Percentiles rank a stretch among this genome's conserved stretches.
These are phyloP conservation scores for Rhinichthys osculus DNA, from an alignment of 2,797 vertebrate species.

Conservation along the genomic window DNA sequence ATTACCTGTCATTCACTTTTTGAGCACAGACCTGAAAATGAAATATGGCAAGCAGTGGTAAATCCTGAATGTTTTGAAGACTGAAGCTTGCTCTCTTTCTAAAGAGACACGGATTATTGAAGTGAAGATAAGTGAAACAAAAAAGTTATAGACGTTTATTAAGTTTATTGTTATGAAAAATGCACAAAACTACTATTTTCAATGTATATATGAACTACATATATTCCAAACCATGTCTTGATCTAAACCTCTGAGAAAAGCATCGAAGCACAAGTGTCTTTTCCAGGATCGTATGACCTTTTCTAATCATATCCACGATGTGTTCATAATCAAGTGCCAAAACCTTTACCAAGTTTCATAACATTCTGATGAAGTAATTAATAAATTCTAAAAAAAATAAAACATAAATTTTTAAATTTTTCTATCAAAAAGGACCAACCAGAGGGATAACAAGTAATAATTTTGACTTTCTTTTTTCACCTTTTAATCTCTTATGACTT, in stretches of 20 bases:
- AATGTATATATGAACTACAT: background rate
- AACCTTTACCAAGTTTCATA: background rate
- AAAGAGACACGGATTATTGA: background rate
- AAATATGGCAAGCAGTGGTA: no score
- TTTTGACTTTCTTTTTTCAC: no score
- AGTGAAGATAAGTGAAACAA: background rate
- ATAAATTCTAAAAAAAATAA: background rate
- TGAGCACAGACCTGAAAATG: no score
- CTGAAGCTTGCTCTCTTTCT: no score
- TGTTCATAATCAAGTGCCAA: background rate
- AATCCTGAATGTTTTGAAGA: no score
- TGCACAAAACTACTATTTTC: background rate
- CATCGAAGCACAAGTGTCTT: no score
- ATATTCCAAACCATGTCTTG: background rate
- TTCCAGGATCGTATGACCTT: background rate
- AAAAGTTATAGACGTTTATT: background rate
- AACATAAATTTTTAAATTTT: no score
- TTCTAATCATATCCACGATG: background rate
- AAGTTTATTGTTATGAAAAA: background rate
- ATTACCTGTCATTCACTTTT: background rate
- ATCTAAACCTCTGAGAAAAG: background rate
- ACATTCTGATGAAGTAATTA: background rate
- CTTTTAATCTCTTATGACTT: background rate
- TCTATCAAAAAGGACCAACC: no score
- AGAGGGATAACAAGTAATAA: no score